Percentiles rank a stretch among this genome's conserved stretches.
These are phyloP conservation scores for Protosalanx chinensis DNA, from an alignment of 2,797 vertebrate genomes.

Conservation along the genomic window DNA sequence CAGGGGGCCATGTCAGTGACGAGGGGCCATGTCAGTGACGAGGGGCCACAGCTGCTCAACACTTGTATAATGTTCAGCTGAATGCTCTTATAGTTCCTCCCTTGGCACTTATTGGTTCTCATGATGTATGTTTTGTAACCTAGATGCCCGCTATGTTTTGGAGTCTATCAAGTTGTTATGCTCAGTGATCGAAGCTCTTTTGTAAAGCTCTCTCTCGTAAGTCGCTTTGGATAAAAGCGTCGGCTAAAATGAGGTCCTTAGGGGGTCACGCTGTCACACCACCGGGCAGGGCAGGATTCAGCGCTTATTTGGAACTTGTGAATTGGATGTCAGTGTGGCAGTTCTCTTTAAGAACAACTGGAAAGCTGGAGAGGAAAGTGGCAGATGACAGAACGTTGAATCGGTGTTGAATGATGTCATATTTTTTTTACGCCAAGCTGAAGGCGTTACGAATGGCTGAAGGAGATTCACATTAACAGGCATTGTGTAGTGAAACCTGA, in stretches of 20 bases:
- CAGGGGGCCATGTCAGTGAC: conserved; percentile 6
- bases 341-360: background rate
- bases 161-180: too few relatives aligned
- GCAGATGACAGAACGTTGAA: background rate
- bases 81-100: too few relatives aligned
- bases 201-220: too few relatives aligned
- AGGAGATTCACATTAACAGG: conserved; percentile 4
- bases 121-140: too few relatives aligned
- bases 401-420: background rate
- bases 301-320: background rate
- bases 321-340: background rate
- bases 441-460: background rate
- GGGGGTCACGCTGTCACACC: too few relatives aligned
- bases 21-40: background rate
- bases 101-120: too few relatives aligned
- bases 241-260: background rate
- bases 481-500: background rate
- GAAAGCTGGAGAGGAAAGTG: background rate
- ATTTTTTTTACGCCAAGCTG: background rate
- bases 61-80: background rate
- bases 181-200: too few relatives aligned
- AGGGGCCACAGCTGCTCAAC: conserved; percentile 6
- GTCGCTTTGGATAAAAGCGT: background rate
- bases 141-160: too few relatives aligned
- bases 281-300: background rate